phyloP scores from a whole-genome alignment of 2,797 vertebrate species.

The Sphenodon punctatus region DNA sequence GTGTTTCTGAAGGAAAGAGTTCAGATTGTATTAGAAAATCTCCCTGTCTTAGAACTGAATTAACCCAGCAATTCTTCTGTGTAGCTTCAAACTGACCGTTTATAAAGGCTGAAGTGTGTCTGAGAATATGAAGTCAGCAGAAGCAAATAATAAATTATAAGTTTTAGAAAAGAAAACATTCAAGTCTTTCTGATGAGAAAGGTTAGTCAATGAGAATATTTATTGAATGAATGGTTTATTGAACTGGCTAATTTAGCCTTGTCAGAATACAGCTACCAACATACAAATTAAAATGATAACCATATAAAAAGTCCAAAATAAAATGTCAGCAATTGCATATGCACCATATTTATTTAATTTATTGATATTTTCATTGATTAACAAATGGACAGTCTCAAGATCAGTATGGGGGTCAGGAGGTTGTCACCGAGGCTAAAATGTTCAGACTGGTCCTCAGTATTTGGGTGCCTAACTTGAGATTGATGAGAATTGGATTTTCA shows the following conservation, averaged over 20 bases:
- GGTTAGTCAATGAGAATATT: background rate
- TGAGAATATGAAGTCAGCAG: background rate
- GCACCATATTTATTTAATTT: no score
- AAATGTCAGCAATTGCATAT: no score
- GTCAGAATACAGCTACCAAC: no score
- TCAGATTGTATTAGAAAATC: slow-evolving; percentile 67
- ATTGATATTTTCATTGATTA: no score
- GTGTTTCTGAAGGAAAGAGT: slow-evolving; percentile 72
- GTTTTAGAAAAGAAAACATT: background rate
- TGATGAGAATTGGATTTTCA: background rate
- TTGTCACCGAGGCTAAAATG: no score
- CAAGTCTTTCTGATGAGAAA: background rate
- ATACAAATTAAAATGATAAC: no score
- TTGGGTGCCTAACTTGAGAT: background rate
- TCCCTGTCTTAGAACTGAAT: slow-evolving; percentile 43
- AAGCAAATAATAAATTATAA: background rate
- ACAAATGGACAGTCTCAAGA: no score
- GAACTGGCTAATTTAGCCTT: no score
- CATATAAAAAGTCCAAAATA: no score
- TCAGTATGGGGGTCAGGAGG: no score
- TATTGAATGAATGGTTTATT: background rate
- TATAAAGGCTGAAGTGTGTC: slow-evolving; percentile 40
- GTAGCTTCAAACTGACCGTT: slow-evolving; percentile 51
- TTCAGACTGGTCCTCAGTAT: no score
- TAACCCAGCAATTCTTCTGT: slow-evolving; percentile 46